Percentiles rank a stretch among this genome's conserved stretches.
Conservation (phyloP, 2,113 vertebrate species). For the Ibidorhyncha struthersii region DNA sequence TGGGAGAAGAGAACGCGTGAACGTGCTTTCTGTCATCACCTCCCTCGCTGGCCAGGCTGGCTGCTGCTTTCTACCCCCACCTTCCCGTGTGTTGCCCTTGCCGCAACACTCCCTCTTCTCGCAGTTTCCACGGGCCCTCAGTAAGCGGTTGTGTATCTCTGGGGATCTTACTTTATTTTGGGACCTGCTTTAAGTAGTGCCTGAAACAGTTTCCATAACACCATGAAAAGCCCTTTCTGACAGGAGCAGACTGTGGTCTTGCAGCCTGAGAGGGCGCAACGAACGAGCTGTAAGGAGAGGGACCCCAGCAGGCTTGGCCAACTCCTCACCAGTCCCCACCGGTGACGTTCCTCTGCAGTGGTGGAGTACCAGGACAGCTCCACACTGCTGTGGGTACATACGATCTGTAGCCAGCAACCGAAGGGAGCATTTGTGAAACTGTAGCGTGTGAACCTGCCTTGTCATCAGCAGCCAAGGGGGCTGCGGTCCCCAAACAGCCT, state of each 20-base stretch:
- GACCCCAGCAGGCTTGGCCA: neutral
- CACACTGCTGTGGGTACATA: neutral
- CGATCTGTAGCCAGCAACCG: rapidly evolving
- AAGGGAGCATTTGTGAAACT: neutral
- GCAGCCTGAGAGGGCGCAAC: neutral
- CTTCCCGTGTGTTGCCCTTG: neutral
- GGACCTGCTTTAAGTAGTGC: neutral
- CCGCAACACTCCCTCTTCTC: neutral
- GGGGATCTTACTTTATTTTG: neutral
- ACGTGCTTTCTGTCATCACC: neutral
- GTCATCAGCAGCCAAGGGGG: neutral
- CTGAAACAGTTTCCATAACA: rapidly evolving
- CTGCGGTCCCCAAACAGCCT: neutral
- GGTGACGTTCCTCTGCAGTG: neutral
- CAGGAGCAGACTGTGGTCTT: neutral
- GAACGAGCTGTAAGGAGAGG: neutral
- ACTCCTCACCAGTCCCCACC: neutral
- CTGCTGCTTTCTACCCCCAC: neutral
- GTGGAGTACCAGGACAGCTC: neutral
- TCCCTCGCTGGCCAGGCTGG: neutral
- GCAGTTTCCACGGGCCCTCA: neutral
- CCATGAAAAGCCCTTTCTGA: neutral
- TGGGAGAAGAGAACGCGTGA: neutral
- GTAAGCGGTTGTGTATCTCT: neutral
- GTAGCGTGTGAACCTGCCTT: neutral